phyloP scores from a whole-genome alignment of 92 coral and sea anemone species.

The Actinostola sp. region DNA sequence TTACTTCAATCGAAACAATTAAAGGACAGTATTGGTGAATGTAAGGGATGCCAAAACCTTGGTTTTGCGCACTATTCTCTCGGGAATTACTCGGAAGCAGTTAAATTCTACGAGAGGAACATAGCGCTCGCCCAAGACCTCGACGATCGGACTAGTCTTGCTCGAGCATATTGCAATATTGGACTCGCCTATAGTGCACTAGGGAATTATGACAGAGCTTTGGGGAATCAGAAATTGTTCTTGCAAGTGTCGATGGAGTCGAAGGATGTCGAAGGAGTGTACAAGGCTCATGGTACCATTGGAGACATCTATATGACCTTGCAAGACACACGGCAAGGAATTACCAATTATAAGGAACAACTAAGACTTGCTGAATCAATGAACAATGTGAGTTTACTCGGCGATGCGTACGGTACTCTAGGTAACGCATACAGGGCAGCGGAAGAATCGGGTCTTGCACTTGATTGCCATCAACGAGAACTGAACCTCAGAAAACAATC shows the following conservation, averaged over 20 bases:
- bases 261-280: constrained; percentile 68
- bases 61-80: constrained; percentile 93
- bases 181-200: constrained; percentile 93
- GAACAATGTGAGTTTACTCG: constrained; percentile 62
- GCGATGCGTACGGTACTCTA: constrained; percentile 87
- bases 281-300: constrained; percentile 90
- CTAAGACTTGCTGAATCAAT: constrained; percentile 78
- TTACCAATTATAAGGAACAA: constrained; percentile 87
- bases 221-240: constrained; percentile 77
- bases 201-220: constrained; percentile 76
- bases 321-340: constrained; percentile 72
- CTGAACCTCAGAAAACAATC: constrained; percentile 62
- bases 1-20: constrained; percentile 60
- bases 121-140: constrained; percentile 81
- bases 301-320: constrained; percentile 83
- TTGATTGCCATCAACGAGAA: constrained; percentile 77
- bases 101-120: constrained; percentile 82
- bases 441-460: constrained; percentile 78
- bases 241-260: constrained; percentile 78
- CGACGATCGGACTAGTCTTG: constrained; percentile 83
- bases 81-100: constrained; percentile 86
- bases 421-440: constrained; percentile 88
- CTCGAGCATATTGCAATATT: constrained; percentile 86
- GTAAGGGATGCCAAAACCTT: constrained; percentile 97
- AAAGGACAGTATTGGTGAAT: constrained; percentile 78